Base-by-base conservation (phyloP, 2,888 invertebrate genomes). In the Caenorhabditis afra region DNA sequence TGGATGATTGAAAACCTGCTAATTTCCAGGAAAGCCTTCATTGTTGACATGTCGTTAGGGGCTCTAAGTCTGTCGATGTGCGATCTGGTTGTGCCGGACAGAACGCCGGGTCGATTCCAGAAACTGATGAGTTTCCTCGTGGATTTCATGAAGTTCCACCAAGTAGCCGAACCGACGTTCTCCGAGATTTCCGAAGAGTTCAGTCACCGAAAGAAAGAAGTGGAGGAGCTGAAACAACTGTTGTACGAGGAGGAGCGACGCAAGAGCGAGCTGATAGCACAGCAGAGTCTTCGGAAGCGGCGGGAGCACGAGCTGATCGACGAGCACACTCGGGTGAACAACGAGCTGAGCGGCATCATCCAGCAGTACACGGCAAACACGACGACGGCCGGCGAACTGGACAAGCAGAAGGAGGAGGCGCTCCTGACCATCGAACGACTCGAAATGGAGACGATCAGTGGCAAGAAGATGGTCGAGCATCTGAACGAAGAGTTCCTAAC, bases 21-120 rank as follows among this genome's bases (percentile, higher is more conserved):
- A 16, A 16, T 66, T 55, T 77, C 16, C 58, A 77, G 77, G 55
- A 77, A 71, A 65, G 70, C 70, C 1, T 70, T 71, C 49, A 47
- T 70, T 7, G 35, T 10, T 18, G 77, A 77, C 29, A 50, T 57
- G n/a, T 61, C 77, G 5, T 59, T 49, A 3, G 39, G 44, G 23
- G 57, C 65, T n/a, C n/a, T 77, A n/a, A 49, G 53, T 8, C 39
- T 77, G 37, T 52, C 59, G n/a, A 77, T 77, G 70, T 77, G 77
- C 35, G 77, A 77, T 57, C 22, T 77, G n/a, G 65, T 70, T 0
- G n/a, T 16, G 1, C 77, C 77, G 0, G 37, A 8, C 1, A 57
- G 39, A 45, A 18, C 29, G 8, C 23, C 20, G 0, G 7, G 16
- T 1, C 16, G 66, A 45, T 65, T 77, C 49, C 58, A 37, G 37